These are phyloP conservation scores for Brenthis ino DNA, from an alignment of 2,888 invertebrate genomes.

Conservation along the genomic window DNA sequence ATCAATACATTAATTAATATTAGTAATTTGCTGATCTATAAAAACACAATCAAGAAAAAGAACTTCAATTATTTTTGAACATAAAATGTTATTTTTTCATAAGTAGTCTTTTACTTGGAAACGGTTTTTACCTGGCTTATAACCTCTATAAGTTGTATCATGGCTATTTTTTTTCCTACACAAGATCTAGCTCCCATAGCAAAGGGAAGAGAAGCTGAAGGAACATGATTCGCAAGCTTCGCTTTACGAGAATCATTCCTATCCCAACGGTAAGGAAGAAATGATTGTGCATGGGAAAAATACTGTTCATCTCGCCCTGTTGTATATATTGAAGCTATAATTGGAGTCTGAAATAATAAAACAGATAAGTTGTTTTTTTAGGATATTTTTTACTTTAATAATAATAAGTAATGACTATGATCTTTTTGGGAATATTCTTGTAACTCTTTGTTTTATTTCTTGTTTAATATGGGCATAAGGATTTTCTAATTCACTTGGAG, in stretches of 20 bases:
- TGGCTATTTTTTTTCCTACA: slow-evolving; percentile 91
- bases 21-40: no score
- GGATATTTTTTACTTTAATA: neutral
- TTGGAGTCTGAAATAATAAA: slow-evolving; percentile 84
- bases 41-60: no score
- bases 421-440: slow-evolving; percentile 61
- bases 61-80: neutral
- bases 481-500: slow-evolving; percentile 84
- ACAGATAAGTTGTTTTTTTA: slow-evolving; percentile 7
- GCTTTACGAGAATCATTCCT: slow-evolving; percentile 76
- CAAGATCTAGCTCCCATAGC: slow-evolving; percentile 92
- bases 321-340: slow-evolving; percentile 92
- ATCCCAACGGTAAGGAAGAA: slow-evolving; percentile 90
- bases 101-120: slow-evolving; percentile 39
- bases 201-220: slow-evolving; percentile 90
- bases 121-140: slow-evolving; percentile 80
- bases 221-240: slow-evolving; percentile 71
- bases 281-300: slow-evolving; percentile 86
- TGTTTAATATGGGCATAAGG: slow-evolving; percentile 84
- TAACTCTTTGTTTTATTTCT: slow-evolving; percentile 69
- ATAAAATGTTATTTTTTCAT: neutral
- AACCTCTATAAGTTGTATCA: slow-evolving; percentile 87
- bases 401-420: slow-evolving; percentile 46
- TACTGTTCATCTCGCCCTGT: slow-evolving; percentile 88
- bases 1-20: no score